Conservation (phyloP, 2,797 vertebrate species). For the Thripadectes ignobilis region DNA sequence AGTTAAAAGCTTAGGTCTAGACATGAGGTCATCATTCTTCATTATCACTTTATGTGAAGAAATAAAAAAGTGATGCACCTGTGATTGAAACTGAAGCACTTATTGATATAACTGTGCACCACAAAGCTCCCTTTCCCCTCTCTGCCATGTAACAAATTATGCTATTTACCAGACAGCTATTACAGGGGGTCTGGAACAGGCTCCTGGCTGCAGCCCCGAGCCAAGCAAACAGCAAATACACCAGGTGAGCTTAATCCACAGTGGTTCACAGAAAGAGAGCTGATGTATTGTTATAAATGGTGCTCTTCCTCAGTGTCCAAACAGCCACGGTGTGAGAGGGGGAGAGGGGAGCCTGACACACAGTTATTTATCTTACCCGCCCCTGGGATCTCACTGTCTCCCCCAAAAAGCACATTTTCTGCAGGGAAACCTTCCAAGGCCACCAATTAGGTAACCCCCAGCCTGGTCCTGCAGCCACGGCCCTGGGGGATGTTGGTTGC, state of each 20-base stretch:
- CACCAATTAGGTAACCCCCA: not conserved
- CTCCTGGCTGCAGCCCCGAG: not conserved
- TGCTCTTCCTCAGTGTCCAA: not conserved
- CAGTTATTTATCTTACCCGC: not conserved
- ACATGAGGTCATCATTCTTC: conserved; percentile 74
- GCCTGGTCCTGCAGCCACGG: not conserved
- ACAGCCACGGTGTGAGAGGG: not conserved
- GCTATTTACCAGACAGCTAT: not conserved
- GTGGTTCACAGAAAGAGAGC: not conserved
- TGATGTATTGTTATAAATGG: not conserved
- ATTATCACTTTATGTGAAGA: conserved; percentile 60
- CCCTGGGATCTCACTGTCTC: not conserved
- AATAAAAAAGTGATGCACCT: conserved; percentile 41
- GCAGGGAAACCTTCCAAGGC: not conserved
- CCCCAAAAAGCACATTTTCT: not conserved
- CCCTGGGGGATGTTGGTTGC: not conserved
- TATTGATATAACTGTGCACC: conserved; percentile 35
- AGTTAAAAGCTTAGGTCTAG: conserved; percentile 73
- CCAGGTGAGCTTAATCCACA: not conserved
- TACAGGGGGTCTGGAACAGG: not conserved
- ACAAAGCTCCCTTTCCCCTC: not conserved
- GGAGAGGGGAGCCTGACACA: not conserved
- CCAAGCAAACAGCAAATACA: not conserved
- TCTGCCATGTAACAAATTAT: conserved; percentile 27
- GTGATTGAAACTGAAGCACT: conserved; percentile 55